Percentiles rank a stretch among this genome's conserved stretches.
Conservation (phyloP, 2,888 invertebrate genomes). For the Drosophila kanekoi region DNA sequence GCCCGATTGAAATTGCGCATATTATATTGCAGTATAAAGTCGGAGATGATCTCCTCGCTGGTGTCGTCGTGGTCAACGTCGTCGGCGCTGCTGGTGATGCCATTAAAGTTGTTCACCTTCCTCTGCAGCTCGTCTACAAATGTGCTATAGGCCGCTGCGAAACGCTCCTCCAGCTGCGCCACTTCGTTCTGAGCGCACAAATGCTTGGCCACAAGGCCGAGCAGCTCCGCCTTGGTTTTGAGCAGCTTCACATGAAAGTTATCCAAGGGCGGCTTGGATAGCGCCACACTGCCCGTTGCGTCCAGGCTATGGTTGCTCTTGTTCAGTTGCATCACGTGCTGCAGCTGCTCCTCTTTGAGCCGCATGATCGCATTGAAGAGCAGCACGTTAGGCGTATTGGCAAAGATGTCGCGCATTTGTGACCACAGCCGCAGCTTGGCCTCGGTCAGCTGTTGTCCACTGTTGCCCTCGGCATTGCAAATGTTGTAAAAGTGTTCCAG, state of each 20-base stretch:
- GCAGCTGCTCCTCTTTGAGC: slow-evolving; percentile 81
- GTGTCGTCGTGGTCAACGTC: slow-evolving; percentile 61
- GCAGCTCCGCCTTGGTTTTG: slow-evolving; percentile 75
- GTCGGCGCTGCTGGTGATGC: slow-evolving; percentile 58
- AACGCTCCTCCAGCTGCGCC: slow-evolving; percentile 68
- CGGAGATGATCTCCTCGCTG: slow-evolving; percentile 79
- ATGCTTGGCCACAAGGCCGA: slow-evolving; percentile 79
- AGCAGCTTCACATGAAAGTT: slow-evolving; percentile 78
- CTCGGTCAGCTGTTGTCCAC: slow-evolving; percentile 54
- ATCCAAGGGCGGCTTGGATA: slow-evolving; percentile 60
- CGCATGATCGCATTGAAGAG: slow-evolving; percentile 81
- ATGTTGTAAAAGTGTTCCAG: slow-evolving; percentile 79
- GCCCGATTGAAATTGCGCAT: slow-evolving; percentile 74
- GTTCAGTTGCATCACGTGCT: slow-evolving; percentile 78
- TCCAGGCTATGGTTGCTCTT: slow-evolving; percentile 43
- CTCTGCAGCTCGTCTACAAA: slow-evolving; percentile 80
- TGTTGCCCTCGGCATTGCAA: slow-evolving; percentile 59
- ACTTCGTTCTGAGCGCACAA: slow-evolving; percentile 71
- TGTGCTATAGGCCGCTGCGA: slow-evolving; percentile 66
- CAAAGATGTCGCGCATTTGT: slow-evolving; percentile 78
- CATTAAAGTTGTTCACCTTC: slow-evolving; percentile 78
- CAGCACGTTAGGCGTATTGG: slow-evolving; percentile 79
- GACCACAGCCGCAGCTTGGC: slow-evolving; percentile 80
- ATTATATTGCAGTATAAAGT: slow-evolving; percentile 82
- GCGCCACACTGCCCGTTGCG: slow-evolving; percentile 7